phyloP scores from a whole-genome alignment of 53 echinoderm and acorn worm species.

The Astropecten irregularis region DNA sequence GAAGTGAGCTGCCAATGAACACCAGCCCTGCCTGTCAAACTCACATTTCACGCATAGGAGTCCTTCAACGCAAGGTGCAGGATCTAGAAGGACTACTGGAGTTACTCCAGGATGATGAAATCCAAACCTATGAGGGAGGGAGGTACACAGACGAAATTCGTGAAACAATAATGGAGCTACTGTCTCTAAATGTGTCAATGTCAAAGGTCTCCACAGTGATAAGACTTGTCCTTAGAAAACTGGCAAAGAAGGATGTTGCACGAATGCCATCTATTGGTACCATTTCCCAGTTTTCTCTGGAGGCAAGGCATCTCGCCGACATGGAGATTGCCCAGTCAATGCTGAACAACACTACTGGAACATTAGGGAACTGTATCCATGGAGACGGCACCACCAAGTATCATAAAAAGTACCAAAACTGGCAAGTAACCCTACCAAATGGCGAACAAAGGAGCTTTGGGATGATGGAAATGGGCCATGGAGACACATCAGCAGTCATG shows the following conservation, averaged over 20 bases:
- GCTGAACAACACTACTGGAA: constrained; percentile 9
- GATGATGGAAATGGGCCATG: constrained; percentile 32
- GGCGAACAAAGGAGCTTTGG: constrained; percentile 11
- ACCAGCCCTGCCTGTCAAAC: background rate
- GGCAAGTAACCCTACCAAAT: constrained; percentile 49
- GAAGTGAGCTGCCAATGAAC: constrained; percentile 7
- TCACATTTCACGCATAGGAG: background rate
- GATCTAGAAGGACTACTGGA: background rate
- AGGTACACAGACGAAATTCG: constrained; percentile 35
- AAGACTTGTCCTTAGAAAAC: constrained; percentile 7
- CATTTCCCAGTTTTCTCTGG: constrained; percentile 22
- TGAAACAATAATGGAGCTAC: constrained; percentile 52
- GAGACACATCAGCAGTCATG: constrained; percentile 32
- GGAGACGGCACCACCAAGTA: constrained; percentile 66
- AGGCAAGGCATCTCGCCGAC: constrained; percentile 54
- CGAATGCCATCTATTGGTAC: constrained; percentile 15
- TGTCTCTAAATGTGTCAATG: constrained; percentile 39
- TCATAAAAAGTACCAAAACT: constrained; percentile 65
- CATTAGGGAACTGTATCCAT: constrained; percentile 55
- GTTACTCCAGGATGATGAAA: constrained; percentile 18
- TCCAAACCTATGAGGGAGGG: constrained; percentile 23
- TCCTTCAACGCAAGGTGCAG: background rate
- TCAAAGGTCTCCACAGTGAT: constrained; percentile 29
- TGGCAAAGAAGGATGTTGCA: constrained; percentile 26
- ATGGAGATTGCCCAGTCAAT: constrained; percentile 51